Evolutionary conservation across 2,797 vertebrate genomes (phyloP).

Genomic region (Merluccius polli): DNA sequence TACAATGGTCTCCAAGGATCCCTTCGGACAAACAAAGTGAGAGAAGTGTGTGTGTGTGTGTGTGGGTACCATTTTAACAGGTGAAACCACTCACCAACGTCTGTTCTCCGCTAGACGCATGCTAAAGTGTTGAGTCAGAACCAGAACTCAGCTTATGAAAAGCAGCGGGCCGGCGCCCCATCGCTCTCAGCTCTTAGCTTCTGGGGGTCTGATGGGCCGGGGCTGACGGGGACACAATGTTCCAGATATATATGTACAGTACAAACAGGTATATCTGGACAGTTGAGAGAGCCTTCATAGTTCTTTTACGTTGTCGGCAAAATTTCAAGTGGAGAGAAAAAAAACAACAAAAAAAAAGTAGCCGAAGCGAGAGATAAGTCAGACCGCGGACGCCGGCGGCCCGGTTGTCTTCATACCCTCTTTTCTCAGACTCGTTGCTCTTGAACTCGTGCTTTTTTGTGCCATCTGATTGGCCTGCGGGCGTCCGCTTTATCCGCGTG

Average conservation of each 20-base stretch:
- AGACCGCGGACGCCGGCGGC: neutral
- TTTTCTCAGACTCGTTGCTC: too few species aligned
- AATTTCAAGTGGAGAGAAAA: neutral
- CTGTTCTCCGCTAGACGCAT: slow-evolving; percentile 46
- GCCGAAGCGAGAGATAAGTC: neutral
- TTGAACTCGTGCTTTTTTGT: neutral
- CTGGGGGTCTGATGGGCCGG: neutral
- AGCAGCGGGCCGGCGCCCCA: too few species aligned
- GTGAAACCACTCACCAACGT: slow-evolving; percentile 57
- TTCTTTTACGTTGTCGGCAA: neutral
- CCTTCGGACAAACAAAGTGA: neutral
- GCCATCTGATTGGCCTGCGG: neutral
- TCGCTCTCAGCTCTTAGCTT: neutral
- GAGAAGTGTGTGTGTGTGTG: neutral
- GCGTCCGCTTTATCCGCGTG: neutral
- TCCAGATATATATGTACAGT: neutral
- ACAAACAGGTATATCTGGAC: neutral
- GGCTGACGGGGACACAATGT: neutral
- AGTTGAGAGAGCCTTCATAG: neutral
- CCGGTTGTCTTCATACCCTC: neutral
- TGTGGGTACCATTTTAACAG: slow-evolving; percentile 42
- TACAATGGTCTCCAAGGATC: neutral
- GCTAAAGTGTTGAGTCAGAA: slow-evolving; percentile 58
- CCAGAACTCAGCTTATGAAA: neutral
- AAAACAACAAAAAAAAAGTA: too few species aligned